phyloP scores from a whole-genome alignment of 2,797 vertebrate genomes.

The Sebastes kiyomatsui region DNA sequence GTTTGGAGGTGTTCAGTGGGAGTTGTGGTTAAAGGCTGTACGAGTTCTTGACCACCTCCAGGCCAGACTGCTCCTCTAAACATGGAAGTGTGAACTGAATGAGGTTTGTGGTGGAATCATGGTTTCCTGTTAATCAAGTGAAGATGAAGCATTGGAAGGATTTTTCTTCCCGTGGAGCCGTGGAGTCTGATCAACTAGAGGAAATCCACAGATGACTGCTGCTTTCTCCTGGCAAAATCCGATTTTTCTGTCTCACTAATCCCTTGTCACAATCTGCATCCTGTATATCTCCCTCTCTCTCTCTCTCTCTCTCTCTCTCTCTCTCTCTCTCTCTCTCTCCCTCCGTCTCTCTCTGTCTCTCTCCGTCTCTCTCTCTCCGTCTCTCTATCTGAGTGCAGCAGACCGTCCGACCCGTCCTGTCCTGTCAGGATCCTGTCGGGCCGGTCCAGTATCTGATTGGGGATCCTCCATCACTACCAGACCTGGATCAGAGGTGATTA shows the following conservation, averaged over 20 bases:
- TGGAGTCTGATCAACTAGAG: conserved; percentile 87
- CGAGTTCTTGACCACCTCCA: neutral
- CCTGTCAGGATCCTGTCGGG: conserved; percentile 58
- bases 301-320: conserved; percentile 70
- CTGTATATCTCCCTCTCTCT: conserved; percentile 80
- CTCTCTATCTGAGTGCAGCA: conserved; percentile 28
- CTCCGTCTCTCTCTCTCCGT: conserved; percentile 1
- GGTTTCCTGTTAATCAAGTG: conserved; percentile 75
- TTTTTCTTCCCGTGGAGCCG: conserved; percentile 63
- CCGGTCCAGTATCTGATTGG: conserved; percentile 69
- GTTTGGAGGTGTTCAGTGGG: neutral
- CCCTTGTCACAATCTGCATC: conserved; percentile 93
- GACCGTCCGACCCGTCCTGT: neutral
- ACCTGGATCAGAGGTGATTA: conserved; percentile 58
- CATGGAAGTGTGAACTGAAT: conserved; percentile 37
- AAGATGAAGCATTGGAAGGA: conserved; percentile 80
- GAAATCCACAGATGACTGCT: conserved; percentile 89
- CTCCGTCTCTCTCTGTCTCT: no score
- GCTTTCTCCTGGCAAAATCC: conserved; percentile 92
- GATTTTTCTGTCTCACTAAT: conserved; percentile 95
- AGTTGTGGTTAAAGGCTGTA: neutral
- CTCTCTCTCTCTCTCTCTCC: conserved; percentile 25
- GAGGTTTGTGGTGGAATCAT: conserved; percentile 39
- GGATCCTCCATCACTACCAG: conserved; percentile 39
- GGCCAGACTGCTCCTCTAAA: neutral